Percentiles rank a stretch among this genome's conserved stretches.
These are phyloP conservation scores for Bombus balteatus DNA, from an alignment of 1,140 invertebrate species.

Conservation along the genomic window DNA sequence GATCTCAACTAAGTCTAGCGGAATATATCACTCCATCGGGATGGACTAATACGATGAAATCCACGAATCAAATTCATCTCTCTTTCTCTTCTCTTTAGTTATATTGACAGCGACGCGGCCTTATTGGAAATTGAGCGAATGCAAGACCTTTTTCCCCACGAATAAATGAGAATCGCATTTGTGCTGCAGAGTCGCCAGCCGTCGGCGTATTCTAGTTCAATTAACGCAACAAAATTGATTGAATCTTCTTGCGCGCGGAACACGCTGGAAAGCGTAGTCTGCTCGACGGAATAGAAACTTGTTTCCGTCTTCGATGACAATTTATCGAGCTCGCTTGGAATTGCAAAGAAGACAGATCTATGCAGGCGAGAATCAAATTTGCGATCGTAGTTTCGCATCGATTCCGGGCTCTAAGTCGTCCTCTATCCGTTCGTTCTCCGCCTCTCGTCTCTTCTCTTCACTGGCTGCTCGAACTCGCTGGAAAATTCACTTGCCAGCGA, in stretches of 20 bases:
- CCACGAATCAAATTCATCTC: background rate
- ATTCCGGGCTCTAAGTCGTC: conserved; percentile 15
- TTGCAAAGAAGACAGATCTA: conserved; percentile 16
- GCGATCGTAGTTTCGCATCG: conserved; percentile 27
- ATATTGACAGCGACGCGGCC: background rate
- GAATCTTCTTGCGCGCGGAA: background rate
- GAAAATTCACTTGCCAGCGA: conserved; percentile 61
- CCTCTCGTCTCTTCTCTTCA: background rate
- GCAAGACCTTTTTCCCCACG: background rate
- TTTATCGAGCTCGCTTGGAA: conserved; percentile 10
- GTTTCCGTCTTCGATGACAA: conserved; percentile 40
- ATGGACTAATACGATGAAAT: background rate
- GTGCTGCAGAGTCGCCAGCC: background rate
- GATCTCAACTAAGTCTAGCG: background rate
- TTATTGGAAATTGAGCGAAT: background rate
- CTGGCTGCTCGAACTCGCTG: conserved; percentile 24
- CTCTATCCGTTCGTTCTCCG: background rate
- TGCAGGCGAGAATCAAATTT: conserved; percentile 40
- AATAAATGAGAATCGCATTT: background rate
- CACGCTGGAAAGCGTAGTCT: background rate
- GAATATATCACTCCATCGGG: background rate
- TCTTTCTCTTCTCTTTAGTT: background rate
- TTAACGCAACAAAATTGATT: conserved; percentile 16
- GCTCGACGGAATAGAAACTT: background rate
- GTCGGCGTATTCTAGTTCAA: background rate